Base-by-base conservation (phyloP, 2,113 vertebrate genomes). In the Dicentrarchus labrax region DNA sequence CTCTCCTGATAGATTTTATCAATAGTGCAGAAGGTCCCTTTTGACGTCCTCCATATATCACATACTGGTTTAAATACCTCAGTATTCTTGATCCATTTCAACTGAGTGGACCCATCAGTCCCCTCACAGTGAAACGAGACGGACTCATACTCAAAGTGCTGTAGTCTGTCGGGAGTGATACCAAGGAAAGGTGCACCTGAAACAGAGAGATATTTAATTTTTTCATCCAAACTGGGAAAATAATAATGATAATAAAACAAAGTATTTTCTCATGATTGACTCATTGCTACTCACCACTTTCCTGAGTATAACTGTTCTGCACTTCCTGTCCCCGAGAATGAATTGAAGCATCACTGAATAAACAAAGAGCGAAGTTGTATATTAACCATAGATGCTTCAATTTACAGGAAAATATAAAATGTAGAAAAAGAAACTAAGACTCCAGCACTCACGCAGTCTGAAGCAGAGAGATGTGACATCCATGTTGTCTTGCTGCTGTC, bases 41-140 rank as follows among this genome's bases (percentile, higher is more conserved):
- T 4, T 0, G 51, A 2, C 0, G 0, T 62, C 9, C 0, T 0
- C 13, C 38, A 39, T 43, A 0, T 4, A 0, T 21, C 3, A 70
- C 72, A 76, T 0, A 8, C 51, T 21, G 8, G 51, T 3, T 0
- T 17, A 19, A 61, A 0, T 15, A 24, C 36, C 3, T 21, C 5
- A 11, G 0, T 0, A 16, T 13, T 57, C 2, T 0, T 4, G 5
- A 15, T 0, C 1, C 6, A 36, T 36, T 5, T 69, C 17, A 62
- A 4, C 5, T 22, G 3, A 21, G 38, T 41, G 0, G 9, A 41
- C 0, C 8, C 60, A 39, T 21, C 4, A 11, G 9, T 2, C 36
- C 17, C 60, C 9, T 4, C 60, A 41, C 60, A 62, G 9, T 62
- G 0, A 41, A 62, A 62, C 21, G 60, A 21, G 3, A 62, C 17